Percentiles rank a stretch among this genome's conserved stretches.
These are phyloP conservation scores for Stichopus chloronotus DNA, from an alignment of 35 echinoderm and acorn worm genomes.

Conservation along the genomic window DNA sequence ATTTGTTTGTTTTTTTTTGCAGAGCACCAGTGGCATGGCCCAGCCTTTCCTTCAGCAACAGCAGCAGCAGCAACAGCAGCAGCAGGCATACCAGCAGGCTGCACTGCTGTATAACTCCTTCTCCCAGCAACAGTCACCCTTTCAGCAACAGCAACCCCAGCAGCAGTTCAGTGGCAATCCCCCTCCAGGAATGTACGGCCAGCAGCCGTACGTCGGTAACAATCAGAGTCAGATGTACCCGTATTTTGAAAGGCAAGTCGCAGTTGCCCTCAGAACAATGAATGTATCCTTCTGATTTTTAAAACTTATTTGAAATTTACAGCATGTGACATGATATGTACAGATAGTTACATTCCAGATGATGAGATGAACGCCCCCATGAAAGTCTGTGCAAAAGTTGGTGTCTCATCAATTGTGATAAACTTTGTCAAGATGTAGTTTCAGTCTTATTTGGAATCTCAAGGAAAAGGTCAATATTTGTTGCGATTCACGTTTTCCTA, in stretches of 20 bases:
- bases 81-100: conserved; percentile 42
- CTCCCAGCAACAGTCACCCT: conserved; percentile 52
- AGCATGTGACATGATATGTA: too few species aligned
- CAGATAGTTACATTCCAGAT: too few species aligned
- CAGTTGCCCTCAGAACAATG: not conserved
- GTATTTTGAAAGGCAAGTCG: conserved; percentile 35
- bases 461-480: too few species aligned
- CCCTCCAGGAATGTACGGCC: conserved; percentile 42
- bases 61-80: conserved; percentile 40
- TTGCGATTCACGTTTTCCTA: too few species aligned
- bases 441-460: too few species aligned
- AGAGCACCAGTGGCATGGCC: not conserved
- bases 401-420: too few species aligned
- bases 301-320: too few species aligned
- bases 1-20: not conserved
- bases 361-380: too few species aligned
- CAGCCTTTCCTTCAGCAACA: conserved; percentile 44
- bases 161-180: conserved; percentile 56
- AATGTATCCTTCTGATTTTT: too few species aligned
- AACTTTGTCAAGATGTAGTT: too few species aligned
- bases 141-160: conserved; percentile 52
- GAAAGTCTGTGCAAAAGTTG: too few species aligned
- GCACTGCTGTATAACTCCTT: conserved; percentile 40
- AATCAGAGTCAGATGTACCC: conserved; percentile 54
- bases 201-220: conserved; percentile 2